Evolutionary conservation across 2,113 vertebrate species (phyloP), one percentile per base, ranked within the genome.

Genomic region (Bujurquina vittata): DNA sequence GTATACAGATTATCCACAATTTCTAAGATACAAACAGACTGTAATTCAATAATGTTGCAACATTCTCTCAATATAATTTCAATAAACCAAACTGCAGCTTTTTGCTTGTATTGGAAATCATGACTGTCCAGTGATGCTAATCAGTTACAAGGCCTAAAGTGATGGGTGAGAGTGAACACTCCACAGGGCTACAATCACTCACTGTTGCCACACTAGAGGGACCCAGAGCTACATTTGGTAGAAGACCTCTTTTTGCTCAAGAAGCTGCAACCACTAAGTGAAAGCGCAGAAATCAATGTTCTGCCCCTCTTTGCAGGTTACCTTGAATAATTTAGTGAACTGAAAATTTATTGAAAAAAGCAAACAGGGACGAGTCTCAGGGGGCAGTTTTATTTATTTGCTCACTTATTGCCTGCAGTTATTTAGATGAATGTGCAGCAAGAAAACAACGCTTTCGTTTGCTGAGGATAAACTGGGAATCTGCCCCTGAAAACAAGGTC

Each of bases 131-230:
- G 4, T 15, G 4, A 12, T 14, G 35, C 49, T 37, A 31, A 0
- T 82, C 14, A 35, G 43, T 15, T 14, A 14, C 0, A 20, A 56
- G 7, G 7, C 17, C 37, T 58, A 14, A 67, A 43, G 2, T 59
- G 59, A 46, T 56, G 14, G 43, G 58, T 33, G 22, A 31, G 22
- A 63, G 23, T 6, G 23, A 26, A 55, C 33, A 29, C n/a, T 1
- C n/a, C 14, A 62, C 26, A 10, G 18, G 18, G 35, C 29, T 33
- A 31, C 20, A 29, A 20, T 22, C 3, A 4, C 76, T 86, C 76
- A 33, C 78, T 79, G 29, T 63, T 72, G 61, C 9, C 54, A 85
- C 93, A 91, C 91, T 91, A 94, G 93, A 92, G 91, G 92, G 94
- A 93, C 73, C 89, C 87, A 92, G 86, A 90, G 91, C 37, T 11